These are phyloP conservation scores for Loriculus beryllinus DNA, from an alignment of 2,797 vertebrate species.

Conservation along the genomic window DNA sequence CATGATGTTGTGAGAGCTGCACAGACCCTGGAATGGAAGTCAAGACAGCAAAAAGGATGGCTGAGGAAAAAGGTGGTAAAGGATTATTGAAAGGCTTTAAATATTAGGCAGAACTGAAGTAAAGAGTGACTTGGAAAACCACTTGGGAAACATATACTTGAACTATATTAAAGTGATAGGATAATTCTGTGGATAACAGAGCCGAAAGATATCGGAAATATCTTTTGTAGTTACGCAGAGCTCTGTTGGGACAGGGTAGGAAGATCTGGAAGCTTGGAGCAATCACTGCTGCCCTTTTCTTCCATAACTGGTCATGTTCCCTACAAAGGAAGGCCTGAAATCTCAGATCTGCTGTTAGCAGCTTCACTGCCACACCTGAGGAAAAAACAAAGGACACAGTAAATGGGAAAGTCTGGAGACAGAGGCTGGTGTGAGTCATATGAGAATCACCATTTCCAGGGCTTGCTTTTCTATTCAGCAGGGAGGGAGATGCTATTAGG, in stretches of 20 bases:
- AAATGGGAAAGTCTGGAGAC: neutral
- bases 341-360: neutral
- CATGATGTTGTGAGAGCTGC: fast-evolving
- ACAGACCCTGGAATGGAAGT: neutral
- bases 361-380: neutral
- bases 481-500: neutral
- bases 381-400: neutral
- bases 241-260: too few species aligned
- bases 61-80: neutral
- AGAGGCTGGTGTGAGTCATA: neutral
- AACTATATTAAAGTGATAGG: neutral
- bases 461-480: neutral
- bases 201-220: neutral
- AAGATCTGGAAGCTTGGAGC: neutral
- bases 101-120: neutral
- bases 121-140: neutral
- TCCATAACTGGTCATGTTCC: neutral
- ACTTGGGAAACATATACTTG: neutral
- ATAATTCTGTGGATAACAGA: neutral
- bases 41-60: neutral
- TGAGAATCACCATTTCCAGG: neutral
- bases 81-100: neutral
- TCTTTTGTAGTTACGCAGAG: neutral
- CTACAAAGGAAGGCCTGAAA: neutral
- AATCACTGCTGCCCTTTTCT: neutral